Evolutionary conservation across 2,888 invertebrate species (phyloP), one percentile per base, ranked within the genome.

Genomic region (Allophyes oxyacanthae): DNA sequence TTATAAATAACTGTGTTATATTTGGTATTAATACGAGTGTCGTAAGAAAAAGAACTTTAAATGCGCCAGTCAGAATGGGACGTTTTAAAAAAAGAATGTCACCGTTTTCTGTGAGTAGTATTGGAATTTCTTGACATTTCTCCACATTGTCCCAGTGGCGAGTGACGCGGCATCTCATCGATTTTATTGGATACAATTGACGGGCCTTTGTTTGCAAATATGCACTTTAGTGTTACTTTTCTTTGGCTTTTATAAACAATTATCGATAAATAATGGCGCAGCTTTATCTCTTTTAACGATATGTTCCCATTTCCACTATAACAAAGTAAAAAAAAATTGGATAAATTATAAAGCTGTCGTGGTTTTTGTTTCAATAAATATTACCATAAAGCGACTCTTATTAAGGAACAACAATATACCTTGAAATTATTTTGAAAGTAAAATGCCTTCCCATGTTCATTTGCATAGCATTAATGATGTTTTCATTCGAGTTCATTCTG

Each of bases 201-300:
- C 84, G 82, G 79, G 79, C 83, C 84, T 86, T 90, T 91, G 90
- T 90, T 86, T 90, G 90, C 85, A 89, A 90, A 91, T 90, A 80
- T 79, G 75, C 72, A 64, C 68, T 74, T 75, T 70, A 77, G 65
- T 75, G 75, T 63, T 72, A 77, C 75, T 64, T 71, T 62, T 73
- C 72, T 73, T 64, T 61, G 66, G 74, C 67, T 64, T 72, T 75
- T 77, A 74, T 75, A 71, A 83, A 79, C 79, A 79, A 83, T 83
- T 80, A 80, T 76, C 70, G 72, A 77, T 80, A 83, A 79, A 82
- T 80, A 78, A 69, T 65, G 74, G 70, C 42, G 40, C 68, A 64
- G 68, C 63, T 77, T 73, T 77, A 75, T 71, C 58, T 72, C 61
- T 70, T 79, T 78, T 77, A 78, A 78, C 65, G 62, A 65, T 70